Conservation (phyloP, 2,888 invertebrate genomes). For the Icerya purchasi region DNA sequence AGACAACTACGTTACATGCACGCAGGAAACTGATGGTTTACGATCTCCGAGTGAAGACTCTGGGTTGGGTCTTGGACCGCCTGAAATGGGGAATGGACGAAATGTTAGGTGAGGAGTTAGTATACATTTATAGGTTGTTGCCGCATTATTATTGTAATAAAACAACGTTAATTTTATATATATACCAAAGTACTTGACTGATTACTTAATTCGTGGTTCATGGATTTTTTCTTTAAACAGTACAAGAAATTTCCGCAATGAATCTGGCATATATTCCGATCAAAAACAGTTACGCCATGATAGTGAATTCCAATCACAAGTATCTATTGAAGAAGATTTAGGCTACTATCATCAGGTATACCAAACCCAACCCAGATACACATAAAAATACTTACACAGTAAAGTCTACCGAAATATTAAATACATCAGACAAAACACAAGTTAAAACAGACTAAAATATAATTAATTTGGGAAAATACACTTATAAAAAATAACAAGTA, state of each 20-base stretch:
- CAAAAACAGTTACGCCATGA: constrained; percentile 1
- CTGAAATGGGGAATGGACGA: constrained; percentile 16
- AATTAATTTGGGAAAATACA: too few species aligned
- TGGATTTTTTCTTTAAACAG: constrained; percentile 9
- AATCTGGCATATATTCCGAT: constrained; percentile 4
- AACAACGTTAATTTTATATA: background rate
- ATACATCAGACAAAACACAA: too few species aligned
- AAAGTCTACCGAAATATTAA: too few species aligned
- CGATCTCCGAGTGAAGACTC: constrained; percentile 73
- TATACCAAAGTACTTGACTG: background rate
- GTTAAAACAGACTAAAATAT: too few species aligned
- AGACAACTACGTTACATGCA: constrained; percentile 2
- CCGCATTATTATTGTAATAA: background rate
- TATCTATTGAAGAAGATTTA: constrained; percentile 10
- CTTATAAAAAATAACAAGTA: too few species aligned
- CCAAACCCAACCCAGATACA: constrained; percentile 1
- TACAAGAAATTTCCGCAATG: constrained; percentile 6
- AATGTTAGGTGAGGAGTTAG: constrained; percentile 5
- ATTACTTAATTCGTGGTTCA: background rate
- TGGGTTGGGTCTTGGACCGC: constrained; percentile 60
- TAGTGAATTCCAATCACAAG: constrained; percentile 4
- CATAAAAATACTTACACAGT: too few species aligned
- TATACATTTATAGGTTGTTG: background rate
- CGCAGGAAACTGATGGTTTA: constrained; percentile 21
- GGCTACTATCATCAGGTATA: constrained; percentile 12